These are phyloP conservation scores for Rhinophrynus dorsalis DNA, from an alignment of 2,797 vertebrate species.

Conservation along the genomic window DNA sequence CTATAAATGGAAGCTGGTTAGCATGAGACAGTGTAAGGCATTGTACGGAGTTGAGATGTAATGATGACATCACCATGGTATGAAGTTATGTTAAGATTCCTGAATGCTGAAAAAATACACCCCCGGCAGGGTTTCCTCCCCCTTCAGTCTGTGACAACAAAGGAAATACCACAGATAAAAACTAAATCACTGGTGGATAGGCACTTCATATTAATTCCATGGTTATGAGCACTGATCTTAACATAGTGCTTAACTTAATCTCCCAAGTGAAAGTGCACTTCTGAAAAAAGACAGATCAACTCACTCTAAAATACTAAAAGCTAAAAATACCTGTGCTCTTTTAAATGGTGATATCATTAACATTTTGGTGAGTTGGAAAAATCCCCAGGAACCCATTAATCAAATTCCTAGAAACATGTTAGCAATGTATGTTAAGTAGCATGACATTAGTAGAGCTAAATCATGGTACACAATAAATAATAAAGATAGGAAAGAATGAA, in stretches of 20 bases:
- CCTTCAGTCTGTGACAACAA: conserved; percentile 31
- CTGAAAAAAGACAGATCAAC: conserved; percentile 35
- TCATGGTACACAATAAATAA: too few species aligned
- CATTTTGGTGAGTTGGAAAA: neutral
- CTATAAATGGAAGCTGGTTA: conserved; percentile 42
- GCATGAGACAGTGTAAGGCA: conserved; percentile 31
- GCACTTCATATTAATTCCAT: conserved; percentile 51
- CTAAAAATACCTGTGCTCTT: conserved; percentile 16
- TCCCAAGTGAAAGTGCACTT: conserved; percentile 19
- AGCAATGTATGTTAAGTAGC: neutral
- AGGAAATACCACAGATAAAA: conserved; percentile 55
- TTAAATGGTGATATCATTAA: conserved; percentile 25
- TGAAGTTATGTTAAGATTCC: conserved; percentile 31
- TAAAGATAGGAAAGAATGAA: too few species aligned
- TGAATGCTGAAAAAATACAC: conserved; percentile 44
- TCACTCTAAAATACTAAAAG: neutral
- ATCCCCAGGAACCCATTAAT: neutral
- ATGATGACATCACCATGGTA: conserved; percentile 35
- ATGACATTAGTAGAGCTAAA: too few species aligned
- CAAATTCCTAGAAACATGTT: neutral
- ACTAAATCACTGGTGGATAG: conserved; percentile 43
- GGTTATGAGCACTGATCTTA: conserved; percentile 46
- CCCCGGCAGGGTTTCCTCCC: conserved; percentile 13
- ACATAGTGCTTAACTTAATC: conserved; percentile 46
- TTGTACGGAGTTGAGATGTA: conserved; percentile 26